Conservation (phyloP, 1,140 invertebrate genomes). For the Caenorhabditis brenneri region DNA sequence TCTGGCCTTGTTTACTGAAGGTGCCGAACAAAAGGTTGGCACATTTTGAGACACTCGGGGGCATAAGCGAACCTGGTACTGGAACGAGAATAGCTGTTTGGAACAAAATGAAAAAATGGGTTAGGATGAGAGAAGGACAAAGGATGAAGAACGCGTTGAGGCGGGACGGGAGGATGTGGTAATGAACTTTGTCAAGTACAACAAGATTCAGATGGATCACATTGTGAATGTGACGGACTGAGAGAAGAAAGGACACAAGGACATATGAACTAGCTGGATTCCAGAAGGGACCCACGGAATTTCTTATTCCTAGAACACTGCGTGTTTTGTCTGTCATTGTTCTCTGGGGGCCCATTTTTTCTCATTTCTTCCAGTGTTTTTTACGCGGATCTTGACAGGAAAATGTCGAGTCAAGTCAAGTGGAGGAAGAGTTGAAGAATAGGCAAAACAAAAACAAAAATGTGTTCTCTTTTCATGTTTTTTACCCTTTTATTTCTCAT, state of each 20-base stretch:
- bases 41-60: slow-evolving; percentile 27
- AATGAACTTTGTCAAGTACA: slow-evolving; percentile 28
- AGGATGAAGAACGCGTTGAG: neutral
- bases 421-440: neutral
- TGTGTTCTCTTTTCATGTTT: neutral
- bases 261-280: neutral
- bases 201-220: slow-evolving; percentile 4
- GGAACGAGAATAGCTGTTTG: neutral
- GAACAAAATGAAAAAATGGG: neutral
- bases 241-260: neutral
- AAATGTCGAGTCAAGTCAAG: slow-evolving; percentile 1
- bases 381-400: neutral
- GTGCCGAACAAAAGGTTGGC: slow-evolving; percentile 39
- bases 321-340: neutral
- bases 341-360: slow-evolving; percentile 3
- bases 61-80: slow-evolving; percentile 10
- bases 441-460: slow-evolving; percentile 13
- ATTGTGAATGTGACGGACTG: neutral
- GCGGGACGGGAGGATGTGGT: neutral
- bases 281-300: neutral
- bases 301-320: neutral
- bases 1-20: slow-evolving; percentile 26
- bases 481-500: neutral
- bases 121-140: neutral
- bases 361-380: neutral